Evolutionary conservation across 2,113 vertebrate species (phyloP).

Genomic region (Cromileptes altivelis): DNA sequence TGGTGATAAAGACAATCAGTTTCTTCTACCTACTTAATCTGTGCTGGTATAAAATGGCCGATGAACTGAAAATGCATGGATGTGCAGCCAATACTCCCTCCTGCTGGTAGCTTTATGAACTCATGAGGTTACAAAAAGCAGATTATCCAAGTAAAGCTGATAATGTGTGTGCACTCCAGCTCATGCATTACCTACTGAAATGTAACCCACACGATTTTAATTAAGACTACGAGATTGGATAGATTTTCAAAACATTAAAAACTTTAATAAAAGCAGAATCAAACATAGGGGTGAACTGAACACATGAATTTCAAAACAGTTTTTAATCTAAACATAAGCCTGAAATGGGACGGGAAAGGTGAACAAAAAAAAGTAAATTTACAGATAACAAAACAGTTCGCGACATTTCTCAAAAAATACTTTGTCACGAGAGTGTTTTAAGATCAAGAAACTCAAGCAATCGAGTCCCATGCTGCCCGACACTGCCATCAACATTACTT

Average conservation of each 20-base stretch:
- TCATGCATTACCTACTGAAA: not conserved
- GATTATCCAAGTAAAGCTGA: not conserved
- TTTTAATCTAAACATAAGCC: slow-evolving; percentile 72
- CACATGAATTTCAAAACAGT: slow-evolving; percentile 64
- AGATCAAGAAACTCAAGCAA: slow-evolving; percentile 71
- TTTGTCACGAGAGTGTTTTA: slow-evolving; percentile 59
- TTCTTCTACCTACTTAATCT: not conserved
- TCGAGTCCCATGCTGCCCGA: slow-evolving; percentile 61
- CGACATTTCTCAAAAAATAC: slow-evolving; percentile 59
- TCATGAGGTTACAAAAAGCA: not conserved
- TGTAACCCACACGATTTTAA: not conserved
- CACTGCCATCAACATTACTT: slow-evolving; percentile 72
- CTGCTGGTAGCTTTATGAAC: slow-evolving; percentile 39
- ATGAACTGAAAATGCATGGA: not conserved
- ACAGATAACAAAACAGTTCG: slow-evolving; percentile 49
- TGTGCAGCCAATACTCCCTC: slow-evolving; percentile 23
- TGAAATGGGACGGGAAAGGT: slow-evolving; percentile 67
- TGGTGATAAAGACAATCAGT: not conserved
- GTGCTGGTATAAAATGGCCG: slow-evolving; percentile 65
- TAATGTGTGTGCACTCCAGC: not conserved
- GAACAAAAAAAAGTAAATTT: slow-evolving; percentile 26
- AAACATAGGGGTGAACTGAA: slow-evolving; percentile 76
- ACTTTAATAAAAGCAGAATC: slow-evolving; percentile 83
- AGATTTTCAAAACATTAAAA: slow-evolving; percentile 83
- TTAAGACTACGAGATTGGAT: slow-evolving; percentile 57